Percentiles rank a stretch among this genome's conserved stretches.
Conservation (phyloP, 2,113 vertebrate genomes). For the Guaruba guarouba region DNA sequence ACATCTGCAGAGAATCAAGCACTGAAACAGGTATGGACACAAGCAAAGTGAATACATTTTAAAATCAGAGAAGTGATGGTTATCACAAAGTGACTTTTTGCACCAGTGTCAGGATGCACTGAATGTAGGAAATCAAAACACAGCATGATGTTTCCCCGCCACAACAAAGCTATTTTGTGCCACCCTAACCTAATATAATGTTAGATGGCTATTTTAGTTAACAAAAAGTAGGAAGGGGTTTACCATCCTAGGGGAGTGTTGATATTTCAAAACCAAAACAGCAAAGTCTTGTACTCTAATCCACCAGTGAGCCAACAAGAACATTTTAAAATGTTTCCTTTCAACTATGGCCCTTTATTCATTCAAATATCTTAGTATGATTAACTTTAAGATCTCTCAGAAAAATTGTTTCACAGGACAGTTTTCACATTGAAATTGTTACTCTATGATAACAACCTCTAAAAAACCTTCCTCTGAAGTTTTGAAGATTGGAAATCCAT, state of each 20-base stretch:
- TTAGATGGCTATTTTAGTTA: neutral
- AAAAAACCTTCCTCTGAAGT: neutral
- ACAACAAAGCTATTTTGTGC: neutral
- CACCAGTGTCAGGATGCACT: neutral
- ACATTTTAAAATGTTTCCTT: neutral
- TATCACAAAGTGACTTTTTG: neutral
- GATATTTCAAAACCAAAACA: neutral
- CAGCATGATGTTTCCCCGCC: neutral
- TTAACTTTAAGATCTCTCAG: neutral
- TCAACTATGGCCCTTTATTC: neutral
- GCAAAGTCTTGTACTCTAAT: slow-evolving; percentile 32
- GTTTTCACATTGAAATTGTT: neutral
- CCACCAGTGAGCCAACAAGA: neutral
- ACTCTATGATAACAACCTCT: neutral
- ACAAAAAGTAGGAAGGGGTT: neutral
- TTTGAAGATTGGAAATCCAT: neutral
- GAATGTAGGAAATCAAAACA: neutral
- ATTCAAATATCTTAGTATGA: neutral
- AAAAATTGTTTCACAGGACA: neutral
- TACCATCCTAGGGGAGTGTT: neutral
- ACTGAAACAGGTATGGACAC: neutral
- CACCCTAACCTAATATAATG: neutral
- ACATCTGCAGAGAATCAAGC: neutral
- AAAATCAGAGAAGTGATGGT: neutral
- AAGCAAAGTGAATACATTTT: neutral